These are phyloP conservation scores for Drosophila atroscutellata DNA, from an alignment of 2,888 invertebrate species.

Conservation along the genomic window DNA sequence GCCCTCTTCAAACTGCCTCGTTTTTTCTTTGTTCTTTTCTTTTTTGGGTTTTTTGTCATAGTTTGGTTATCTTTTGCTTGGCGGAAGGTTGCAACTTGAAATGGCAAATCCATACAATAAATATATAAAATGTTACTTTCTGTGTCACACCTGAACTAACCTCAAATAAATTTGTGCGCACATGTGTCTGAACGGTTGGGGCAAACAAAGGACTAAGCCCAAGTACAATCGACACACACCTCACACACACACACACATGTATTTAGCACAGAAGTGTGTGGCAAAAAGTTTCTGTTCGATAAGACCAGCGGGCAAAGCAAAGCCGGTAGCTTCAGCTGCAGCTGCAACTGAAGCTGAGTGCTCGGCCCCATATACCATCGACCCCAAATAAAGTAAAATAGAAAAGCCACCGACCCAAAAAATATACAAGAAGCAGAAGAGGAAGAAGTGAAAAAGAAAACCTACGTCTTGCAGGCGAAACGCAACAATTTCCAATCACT, in stretches of 20 bases:
- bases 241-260: slow-evolving; percentile 7
- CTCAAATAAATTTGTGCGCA: slow-evolving; percentile 78
- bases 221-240: slow-evolving; percentile 15
- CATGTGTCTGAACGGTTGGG: slow-evolving; percentile 61
- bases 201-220: slow-evolving; percentile 52
- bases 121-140: slow-evolving; percentile 78
- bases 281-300: slow-evolving; percentile 64
- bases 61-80: slow-evolving; percentile 62
- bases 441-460: slow-evolving; percentile 7
- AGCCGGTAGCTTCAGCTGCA: neutral
- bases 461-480: slow-evolving; percentile 42
- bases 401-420: slow-evolving; percentile 1
- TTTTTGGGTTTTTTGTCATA: slow-evolving; percentile 58
- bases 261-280: slow-evolving; percentile 23
- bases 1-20: neutral
- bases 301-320: slow-evolving; percentile 48
- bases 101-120: slow-evolving; percentile 80
- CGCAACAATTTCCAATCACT: slow-evolving; percentile 82
- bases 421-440: neutral
- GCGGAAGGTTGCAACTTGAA: slow-evolving; percentile 70
- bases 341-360: slow-evolving; percentile 47
- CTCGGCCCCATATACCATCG: slow-evolving; percentile 21
- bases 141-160: slow-evolving; percentile 80
- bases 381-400: slow-evolving; percentile 9
- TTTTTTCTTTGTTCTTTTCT: neutral